Base-by-base conservation (phyloP, 2,888 invertebrate genomes). In the Yponomeuta plumbellus region DNA sequence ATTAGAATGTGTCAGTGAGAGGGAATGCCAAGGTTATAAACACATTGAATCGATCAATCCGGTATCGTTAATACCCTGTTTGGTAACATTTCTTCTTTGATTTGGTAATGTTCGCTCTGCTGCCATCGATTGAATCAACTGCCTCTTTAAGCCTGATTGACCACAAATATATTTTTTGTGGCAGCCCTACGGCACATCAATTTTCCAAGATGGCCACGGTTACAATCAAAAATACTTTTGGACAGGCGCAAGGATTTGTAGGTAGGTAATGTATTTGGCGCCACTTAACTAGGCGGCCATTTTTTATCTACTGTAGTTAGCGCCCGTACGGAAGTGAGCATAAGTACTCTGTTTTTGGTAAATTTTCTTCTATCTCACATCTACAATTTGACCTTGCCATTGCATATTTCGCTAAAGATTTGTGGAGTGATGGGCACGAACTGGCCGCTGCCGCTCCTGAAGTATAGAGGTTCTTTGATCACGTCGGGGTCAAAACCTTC, bases 401-500 rank as follows among this genome's bases (percentile, higher is more conserved):
- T 81, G 75, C 86, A 85, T 69, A 96, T 94, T 73, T 94, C 93
- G 23, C 81, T 84, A 81, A 93, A 94, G 21, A 94, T 81, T 68
- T 93, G 86, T 61, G 92, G 86, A n/a, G 93, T 93, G 69, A 95
- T 78, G 39, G 91, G 92, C 61, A 92, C 88, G 80, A 94, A 95
- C 58, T 66, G 58, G 62, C 78, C 76, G 0, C 72, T 76, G 57
- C 88, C 88, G n/a, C 78, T 74, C 72, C 91, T 90, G 83, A 95
- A 95, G 88, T 93, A 98, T 58, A 98, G 80, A 58, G 93, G 93
- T 78, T 97, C 97, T 72, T 93, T 92, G 68, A 96, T 91, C 77
- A 93, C 92, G 66, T 92, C 90, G 2, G 95, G 92, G 79, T 98
- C 93, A 81, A 95, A 98, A 2, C 96, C 98, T 72, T 98, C 96